Evolutionary conservation across 2,888 invertebrate species (phyloP).

Genomic region (Cantharis flavilabris): DNA sequence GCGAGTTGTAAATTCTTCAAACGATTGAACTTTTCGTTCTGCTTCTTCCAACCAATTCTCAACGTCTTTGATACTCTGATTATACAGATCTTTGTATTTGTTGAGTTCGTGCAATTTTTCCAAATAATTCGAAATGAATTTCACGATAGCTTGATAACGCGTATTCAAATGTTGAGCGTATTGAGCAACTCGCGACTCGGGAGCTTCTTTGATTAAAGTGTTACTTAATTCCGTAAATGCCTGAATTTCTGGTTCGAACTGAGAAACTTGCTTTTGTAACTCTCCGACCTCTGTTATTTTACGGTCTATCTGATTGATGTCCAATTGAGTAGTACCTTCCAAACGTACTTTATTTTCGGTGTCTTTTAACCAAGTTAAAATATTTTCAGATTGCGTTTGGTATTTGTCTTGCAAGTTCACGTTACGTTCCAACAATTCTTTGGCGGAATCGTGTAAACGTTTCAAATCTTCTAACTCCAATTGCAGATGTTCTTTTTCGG

Average conservation of each 20-base stretch:
- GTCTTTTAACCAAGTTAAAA: conserved; percentile 78
- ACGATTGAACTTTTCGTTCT: conserved; percentile 72
- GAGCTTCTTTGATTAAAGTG: conserved; percentile 74
- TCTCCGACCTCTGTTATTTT: conserved; percentile 71
- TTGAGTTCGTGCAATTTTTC: conserved; percentile 74
- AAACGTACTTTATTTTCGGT: conserved; percentile 75
- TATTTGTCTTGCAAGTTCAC: conserved; percentile 81
- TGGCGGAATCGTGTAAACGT: conserved; percentile 70
- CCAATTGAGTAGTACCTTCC: conserved; percentile 74
- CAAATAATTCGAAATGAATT: conserved; percentile 71
- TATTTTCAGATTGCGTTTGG: conserved; percentile 74
- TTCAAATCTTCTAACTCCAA: conserved; percentile 74
- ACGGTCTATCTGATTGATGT: conserved; percentile 67
- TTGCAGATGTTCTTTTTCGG: conserved; percentile 71
- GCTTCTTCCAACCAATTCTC: conserved; percentile 80
- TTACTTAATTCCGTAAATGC: conserved; percentile 71
- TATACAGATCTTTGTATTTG: conserved; percentile 71
- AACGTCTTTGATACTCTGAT: conserved; percentile 68
- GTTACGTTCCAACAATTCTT: conserved; percentile 69
- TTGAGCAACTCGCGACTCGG: conserved; percentile 82
- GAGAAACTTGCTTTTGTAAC: conserved; percentile 67
- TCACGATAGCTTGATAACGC: conserved; percentile 75
- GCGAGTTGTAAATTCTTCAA: conserved; percentile 74
- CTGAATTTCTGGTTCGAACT: conserved; percentile 68
- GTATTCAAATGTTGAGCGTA: conserved; percentile 77